Evolutionary conservation across 1,140 invertebrate genomes (phyloP).

Genomic region (Meloidogyne floridensis): DNA sequence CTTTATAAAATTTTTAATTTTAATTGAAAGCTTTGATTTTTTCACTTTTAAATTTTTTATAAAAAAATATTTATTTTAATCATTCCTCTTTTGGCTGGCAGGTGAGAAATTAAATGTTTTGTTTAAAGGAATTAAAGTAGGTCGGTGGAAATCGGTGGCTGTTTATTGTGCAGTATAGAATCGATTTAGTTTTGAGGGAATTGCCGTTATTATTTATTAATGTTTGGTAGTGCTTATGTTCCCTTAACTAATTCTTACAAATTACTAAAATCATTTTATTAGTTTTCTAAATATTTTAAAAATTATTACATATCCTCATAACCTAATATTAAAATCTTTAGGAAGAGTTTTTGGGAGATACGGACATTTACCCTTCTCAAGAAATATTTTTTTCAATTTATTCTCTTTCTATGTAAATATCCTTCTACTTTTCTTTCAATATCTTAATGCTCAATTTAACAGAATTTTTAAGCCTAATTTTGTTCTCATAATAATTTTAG

Average conservation of each 20-base stretch:
- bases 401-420: too few relatives aligned
- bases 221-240: not conserved
- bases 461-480: not conserved
- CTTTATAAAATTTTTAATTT: too few relatives aligned
- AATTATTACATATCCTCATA: too few relatives aligned
- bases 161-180: not conserved
- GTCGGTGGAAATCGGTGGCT: slow-evolving; percentile 3
- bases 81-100: not conserved
- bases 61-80: not conserved
- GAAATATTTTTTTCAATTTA: too few relatives aligned
- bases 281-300: too few relatives aligned
- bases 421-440: too few relatives aligned
- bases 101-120: not conserved
- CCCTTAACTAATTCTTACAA: not conserved
- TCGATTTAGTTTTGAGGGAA: not conserved
- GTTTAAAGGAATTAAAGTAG: not conserved
- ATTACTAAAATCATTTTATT: not conserved
- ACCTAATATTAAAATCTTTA: too few relatives aligned
- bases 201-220: not conserved
- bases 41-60: too few relatives aligned
- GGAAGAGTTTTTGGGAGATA: too few relatives aligned
- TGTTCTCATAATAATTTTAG: not conserved
- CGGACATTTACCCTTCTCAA: too few relatives aligned
- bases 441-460: not conserved
- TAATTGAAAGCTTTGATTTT: too few relatives aligned